phyloP scores from a whole-genome alignment of 2,113 vertebrate species.

The Rostratula benghalensis region DNA sequence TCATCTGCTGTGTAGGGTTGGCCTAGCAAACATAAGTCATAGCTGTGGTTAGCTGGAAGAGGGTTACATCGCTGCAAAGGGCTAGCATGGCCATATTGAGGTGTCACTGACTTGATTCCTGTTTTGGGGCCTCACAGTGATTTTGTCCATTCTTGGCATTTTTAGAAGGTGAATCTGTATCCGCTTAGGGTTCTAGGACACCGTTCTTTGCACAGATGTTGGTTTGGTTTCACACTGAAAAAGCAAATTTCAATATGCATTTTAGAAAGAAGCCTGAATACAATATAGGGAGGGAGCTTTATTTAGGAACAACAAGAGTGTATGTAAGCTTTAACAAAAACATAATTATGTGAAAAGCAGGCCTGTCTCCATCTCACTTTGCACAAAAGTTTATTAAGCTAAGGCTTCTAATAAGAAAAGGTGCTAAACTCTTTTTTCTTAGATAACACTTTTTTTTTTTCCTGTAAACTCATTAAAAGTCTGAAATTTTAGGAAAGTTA shows the following conservation, averaged over 20 bases:
- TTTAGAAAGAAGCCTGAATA: background rate
- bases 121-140: background rate
- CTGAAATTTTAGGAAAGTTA: background rate
- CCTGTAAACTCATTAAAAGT: background rate
- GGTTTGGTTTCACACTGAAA: background rate
- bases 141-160: background rate
- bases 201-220: background rate
- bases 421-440: background rate
- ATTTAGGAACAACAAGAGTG: background rate
- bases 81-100: background rate
- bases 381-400: background rate
- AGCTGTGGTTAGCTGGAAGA: background rate
- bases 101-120: background rate
- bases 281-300: background rate
- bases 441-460: background rate
- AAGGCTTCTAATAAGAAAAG: background rate
- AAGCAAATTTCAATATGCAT: background rate
- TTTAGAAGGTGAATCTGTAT: background rate
- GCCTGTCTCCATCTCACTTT: background rate
- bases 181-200: background rate
- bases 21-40: background rate
- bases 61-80: fast-evolving
- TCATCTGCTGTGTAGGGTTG: background rate
- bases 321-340: background rate
- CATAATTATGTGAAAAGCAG: background rate